phyloP scores from a whole-genome alignment of 2,113 vertebrate species.

The Spea bombifrons region DNA sequence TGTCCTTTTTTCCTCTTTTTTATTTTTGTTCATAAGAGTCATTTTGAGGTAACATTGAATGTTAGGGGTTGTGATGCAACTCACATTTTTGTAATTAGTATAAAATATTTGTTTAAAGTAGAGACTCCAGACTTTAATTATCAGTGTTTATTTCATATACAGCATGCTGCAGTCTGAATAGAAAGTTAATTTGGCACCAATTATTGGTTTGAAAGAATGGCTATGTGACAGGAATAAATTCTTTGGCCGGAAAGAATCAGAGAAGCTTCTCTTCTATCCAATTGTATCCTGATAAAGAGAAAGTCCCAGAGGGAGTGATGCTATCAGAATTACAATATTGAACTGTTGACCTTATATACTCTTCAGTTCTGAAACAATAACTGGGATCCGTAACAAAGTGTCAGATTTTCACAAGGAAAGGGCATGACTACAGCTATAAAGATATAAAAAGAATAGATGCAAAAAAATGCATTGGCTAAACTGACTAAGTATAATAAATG shows the following conservation, averaged over 20 bases:
- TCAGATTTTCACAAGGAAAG: constrained; percentile 31
- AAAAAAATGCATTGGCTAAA: constrained; percentile 11
- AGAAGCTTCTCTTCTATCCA: constrained; percentile 2
- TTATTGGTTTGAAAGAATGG: constrained; percentile 25
- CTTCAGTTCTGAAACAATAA: constrained; percentile 36
- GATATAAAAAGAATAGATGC: background rate
- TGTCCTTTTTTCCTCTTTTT: too few relatives aligned
- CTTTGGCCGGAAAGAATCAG: constrained; percentile 4
- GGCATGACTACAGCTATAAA: constrained; percentile 16
- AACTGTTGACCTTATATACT: constrained; percentile 42
- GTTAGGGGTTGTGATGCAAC: background rate
- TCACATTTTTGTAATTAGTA: background rate
- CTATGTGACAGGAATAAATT: constrained; percentile 13
- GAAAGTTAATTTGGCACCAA: constrained; percentile 20
- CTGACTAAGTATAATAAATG: constrained; percentile 27
- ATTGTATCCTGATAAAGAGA: constrained; percentile 28
- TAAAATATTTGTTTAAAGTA: background rate
- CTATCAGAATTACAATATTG: constrained; percentile 44
- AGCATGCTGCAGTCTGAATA: background rate
- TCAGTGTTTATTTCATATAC: background rate
- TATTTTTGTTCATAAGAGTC: too few relatives aligned
- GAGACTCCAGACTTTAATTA: background rate
- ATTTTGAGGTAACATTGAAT: too few relatives aligned
- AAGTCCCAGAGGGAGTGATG: constrained; percentile 40
- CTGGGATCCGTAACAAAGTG: constrained; percentile 17